Conservation (phyloP, 1,140 invertebrate genomes). For the Eriosoma lanigerum region DNA sequence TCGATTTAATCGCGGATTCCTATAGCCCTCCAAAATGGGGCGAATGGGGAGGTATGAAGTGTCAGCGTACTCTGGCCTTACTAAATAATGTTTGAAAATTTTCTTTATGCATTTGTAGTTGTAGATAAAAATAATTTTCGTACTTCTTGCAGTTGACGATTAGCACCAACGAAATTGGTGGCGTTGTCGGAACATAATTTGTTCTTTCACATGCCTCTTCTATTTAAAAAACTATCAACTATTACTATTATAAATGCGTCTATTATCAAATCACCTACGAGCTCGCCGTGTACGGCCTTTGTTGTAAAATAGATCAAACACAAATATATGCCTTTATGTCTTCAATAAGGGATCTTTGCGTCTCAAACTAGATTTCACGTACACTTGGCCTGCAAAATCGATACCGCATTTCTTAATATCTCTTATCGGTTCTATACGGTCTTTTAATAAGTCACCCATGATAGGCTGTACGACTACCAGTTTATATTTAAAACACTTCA, state of each 20-base stretch:
- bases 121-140: slow-evolving; percentile 22
- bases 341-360: slow-evolving; percentile 55
- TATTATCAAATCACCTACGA: slow-evolving; percentile 55
- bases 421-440: slow-evolving; percentile 54
- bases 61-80: background rate
- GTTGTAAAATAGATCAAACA: slow-evolving; percentile 56
- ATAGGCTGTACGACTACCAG: slow-evolving; percentile 53
- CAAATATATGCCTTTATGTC: slow-evolving; percentile 58
- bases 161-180: slow-evolving; percentile 53
- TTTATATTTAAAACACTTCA: slow-evolving; percentile 54
- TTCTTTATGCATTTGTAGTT: background rate
- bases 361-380: slow-evolving; percentile 55
- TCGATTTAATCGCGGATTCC: slow-evolving; percentile 55
- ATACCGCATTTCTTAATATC: slow-evolving; percentile 57
- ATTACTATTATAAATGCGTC: slow-evolving; percentile 57
- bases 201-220: slow-evolving; percentile 42
- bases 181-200: slow-evolving; percentile 53
- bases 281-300: slow-evolving; percentile 57
- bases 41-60: slow-evolving; percentile 29
- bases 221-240: slow-evolving; percentile 55
- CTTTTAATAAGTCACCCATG: slow-evolving; percentile 57
- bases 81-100: background rate
- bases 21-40: slow-evolving; percentile 54
- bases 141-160: slow-evolving; percentile 27
- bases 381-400: slow-evolving; percentile 60